Percentiles rank a stretch among this genome's conserved stretches.
These are phyloP conservation scores for Periplaneta americana DNA, from an alignment of 1,140 invertebrate species.

Conservation along the genomic window DNA sequence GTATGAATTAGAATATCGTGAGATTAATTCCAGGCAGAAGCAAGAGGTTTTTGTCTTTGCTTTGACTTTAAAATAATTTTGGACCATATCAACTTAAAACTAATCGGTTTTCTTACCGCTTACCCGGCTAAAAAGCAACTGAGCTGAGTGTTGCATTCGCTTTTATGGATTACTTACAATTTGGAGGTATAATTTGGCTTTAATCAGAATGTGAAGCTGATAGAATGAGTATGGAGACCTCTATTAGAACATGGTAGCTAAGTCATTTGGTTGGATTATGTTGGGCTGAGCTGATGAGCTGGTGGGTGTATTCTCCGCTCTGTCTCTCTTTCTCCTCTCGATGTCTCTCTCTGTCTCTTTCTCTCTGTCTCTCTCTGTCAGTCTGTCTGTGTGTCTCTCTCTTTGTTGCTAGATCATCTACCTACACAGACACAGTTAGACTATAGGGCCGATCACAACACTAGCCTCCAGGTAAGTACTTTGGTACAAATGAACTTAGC, in stretches of 20 bases:
- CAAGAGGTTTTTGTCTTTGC: too few species aligned
- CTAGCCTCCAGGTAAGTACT: background rate
- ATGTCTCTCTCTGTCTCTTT: slow-evolving; percentile 4
- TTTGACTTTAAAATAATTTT: too few species aligned
- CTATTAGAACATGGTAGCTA: background rate
- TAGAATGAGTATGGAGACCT: background rate
- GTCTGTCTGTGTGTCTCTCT: slow-evolving; percentile 6
- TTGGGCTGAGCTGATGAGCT: background rate
- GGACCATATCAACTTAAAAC: too few species aligned
- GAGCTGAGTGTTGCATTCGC: too few species aligned
- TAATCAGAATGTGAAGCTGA: too few species aligned
- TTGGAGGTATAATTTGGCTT: too few species aligned
- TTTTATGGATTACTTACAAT: too few species aligned
- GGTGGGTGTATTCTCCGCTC: background rate
- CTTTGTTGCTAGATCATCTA: slow-evolving; percentile 1
- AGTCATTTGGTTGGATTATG: background rate
- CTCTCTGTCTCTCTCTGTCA: background rate
- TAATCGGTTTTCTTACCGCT: too few species aligned
- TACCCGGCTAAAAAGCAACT: too few species aligned
- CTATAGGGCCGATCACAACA: background rate
- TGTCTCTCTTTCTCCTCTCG: background rate
- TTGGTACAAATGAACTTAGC: background rate
- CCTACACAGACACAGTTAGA: background rate
- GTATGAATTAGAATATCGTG: too few species aligned
- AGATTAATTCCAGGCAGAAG: too few species aligned